Base-by-base conservation (phyloP, 2,888 invertebrate species). In the Ectemnius cavifrons region DNA sequence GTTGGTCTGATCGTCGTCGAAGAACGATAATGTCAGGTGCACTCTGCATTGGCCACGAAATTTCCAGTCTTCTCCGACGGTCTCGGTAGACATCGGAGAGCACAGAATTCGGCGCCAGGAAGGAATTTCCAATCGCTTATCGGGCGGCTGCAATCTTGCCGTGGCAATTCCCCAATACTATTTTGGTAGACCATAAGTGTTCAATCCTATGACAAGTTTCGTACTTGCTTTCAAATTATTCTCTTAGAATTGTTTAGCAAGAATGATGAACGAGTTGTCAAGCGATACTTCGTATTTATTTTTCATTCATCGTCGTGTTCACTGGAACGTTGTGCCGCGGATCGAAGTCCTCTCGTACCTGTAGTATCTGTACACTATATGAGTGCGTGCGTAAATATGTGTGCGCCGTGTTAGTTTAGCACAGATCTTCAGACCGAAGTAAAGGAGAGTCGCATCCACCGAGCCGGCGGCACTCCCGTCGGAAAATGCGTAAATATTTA, bases 61-160 rank as follows among this genome's bases (percentile, higher is more conserved):
- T 37, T 37, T 37, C 37, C 37, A 37, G 8, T 52, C n/a, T 52
- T 4, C 52, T 16, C 13, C 13, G 52, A 13, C 16, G n/a, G 6
- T 52, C 52, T 52, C 16, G 2, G 52, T 52, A 16, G 52, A 16
- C 16, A 52, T 52, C 52, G 52, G 2, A 52, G 52, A 16, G 16
- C 16, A 52, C 1, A 16, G 16, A 13, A 52, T 52, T 52, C 52
- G n/a, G 16, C 16, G 52, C 52, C 14, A 16, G 16, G n/a, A 14
- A 52, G 52, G 52, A 52, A 52, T 52, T 52, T 52, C 52, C 52
- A 52, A 52, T 52, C 52, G 52, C 8, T 8, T 6, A 37, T 37
- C 37, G 16, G 16, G 52, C 52, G 52, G 16, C 52, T 0, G 52
- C 52, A 52, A 14, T 52, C 16, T 52, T 52, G 2, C 16, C 52